Evolutionary conservation across 2,888 invertebrate genomes (phyloP).

Genomic region (Dicyrtoma fusca): DNA sequence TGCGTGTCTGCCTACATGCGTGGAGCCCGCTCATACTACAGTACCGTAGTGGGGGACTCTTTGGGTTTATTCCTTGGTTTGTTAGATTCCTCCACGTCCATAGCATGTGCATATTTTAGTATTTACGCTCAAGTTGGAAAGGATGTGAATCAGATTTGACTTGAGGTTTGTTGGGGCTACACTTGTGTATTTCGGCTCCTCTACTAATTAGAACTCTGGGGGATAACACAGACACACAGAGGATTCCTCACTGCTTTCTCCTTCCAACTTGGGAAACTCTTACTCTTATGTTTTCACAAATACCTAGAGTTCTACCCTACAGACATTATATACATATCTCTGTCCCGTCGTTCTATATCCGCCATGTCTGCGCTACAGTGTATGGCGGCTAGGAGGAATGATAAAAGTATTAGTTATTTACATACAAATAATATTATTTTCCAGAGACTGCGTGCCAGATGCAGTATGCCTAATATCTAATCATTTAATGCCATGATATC

Average conservation of each 20-base stretch:
- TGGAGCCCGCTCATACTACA: too few species aligned
- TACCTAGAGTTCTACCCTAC: not conserved
- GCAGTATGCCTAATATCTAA: too few species aligned
- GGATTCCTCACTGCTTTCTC: not conserved
- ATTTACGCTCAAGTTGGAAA: slow-evolving; percentile 22
- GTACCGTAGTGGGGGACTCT: too few species aligned
- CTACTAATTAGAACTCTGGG: slow-evolving; percentile 33
- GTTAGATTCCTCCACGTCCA: too few species aligned
- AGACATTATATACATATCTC: not conserved
- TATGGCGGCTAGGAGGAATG: not conserved
- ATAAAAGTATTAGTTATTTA: not conserved
- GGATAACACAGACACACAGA: too few species aligned
- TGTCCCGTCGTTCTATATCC: not conserved
- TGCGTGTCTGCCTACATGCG: too few species aligned
- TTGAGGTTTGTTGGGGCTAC: slow-evolving; percentile 23
- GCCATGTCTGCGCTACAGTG: too few species aligned
- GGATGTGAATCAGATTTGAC: slow-evolving; percentile 33
- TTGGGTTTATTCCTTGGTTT: too few species aligned
- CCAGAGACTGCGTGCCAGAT: not conserved
- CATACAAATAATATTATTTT: not conserved
- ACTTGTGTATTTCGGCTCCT: not conserved
- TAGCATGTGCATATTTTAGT: slow-evolving; percentile 25
- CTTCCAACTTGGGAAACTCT: slow-evolving; percentile 8
- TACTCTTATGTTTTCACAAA: slow-evolving; percentile 4
- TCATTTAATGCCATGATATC: too few species aligned